A percentile compares a stretch with the other conserved stretches of the same genome.
Conservation (phyloP, 2,113 vertebrate genomes). For the Rhegmatorhina hoffmannsi region DNA sequence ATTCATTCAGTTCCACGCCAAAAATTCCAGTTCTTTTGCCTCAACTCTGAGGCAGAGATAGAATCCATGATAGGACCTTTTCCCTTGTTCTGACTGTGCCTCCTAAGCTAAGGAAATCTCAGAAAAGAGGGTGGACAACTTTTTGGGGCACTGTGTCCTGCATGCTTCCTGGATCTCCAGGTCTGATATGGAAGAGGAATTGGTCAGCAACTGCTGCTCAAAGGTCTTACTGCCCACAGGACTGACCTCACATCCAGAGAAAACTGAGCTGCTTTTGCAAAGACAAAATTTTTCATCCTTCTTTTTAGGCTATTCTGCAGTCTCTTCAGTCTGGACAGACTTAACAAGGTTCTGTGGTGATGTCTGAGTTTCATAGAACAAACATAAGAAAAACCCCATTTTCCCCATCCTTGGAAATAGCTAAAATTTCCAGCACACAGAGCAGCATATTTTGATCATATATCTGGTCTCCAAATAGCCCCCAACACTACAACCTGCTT, state of each 20-base stretch:
- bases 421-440: background rate
- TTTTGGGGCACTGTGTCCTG: background rate
- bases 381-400: background rate
- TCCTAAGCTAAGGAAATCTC: background rate
- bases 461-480: background rate
- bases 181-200: background rate
- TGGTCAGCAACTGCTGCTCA: background rate
- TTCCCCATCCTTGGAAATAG: background rate
- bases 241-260: background rate
- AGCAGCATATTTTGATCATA: background rate
- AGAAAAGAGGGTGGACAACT: background rate
- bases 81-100: background rate
- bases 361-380: background rate
- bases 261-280: background rate
- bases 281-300: background rate
- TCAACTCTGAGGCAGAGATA: background rate
- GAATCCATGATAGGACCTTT: background rate
- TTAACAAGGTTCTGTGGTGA: background rate
- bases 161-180: background rate
- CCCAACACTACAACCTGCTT: background rate
- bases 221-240: background rate
- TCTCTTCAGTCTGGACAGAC: background rate
- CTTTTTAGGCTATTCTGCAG: background rate
- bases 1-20: background rate
- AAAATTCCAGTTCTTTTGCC: background rate